A percentile compares a stretch with the other conserved stretches of the same genome.
Evolutionary conservation across 1,140 invertebrate genomes (phyloP).

Genomic region (Manduca sexta): DNA sequence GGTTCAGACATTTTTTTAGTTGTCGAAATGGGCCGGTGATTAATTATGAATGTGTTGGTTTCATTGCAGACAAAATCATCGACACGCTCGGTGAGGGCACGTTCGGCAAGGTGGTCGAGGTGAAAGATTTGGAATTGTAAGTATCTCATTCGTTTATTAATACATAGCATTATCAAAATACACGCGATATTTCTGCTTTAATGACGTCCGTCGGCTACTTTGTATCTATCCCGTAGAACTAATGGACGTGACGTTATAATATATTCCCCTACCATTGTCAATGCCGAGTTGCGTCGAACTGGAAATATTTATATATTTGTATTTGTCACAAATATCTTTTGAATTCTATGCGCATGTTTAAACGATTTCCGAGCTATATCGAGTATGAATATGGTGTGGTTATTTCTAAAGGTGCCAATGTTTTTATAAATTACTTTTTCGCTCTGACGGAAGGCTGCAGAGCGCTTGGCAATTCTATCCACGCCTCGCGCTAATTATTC

Average conservation of each 20-base stretch:
- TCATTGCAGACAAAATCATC: conserved; percentile 98
- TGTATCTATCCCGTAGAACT: conserved; percentile 13
- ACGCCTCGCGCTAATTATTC: conserved; percentile 38
- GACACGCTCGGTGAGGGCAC: conserved; percentile 99
- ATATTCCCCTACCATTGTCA: neutral
- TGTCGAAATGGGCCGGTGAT: conserved; percentile 18
- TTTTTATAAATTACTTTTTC: conserved; percentile 6
- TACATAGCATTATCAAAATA: neutral
- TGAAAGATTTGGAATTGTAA: conserved; percentile 96
- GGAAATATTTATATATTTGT: neutral
- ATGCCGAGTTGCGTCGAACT: neutral
- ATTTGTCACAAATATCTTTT: neutral
- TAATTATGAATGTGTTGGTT: conserved; percentile 69
- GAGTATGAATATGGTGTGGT: neutral
- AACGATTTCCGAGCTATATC: neutral
- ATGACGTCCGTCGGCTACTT: too few species aligned
- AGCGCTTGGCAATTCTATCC: conserved; percentile 35
- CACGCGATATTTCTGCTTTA: too few species aligned
- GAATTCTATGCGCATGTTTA: too few species aligned
- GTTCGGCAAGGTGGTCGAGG: conserved; percentile 99
- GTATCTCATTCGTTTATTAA: conserved; percentile 46
- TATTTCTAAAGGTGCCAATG: neutral
- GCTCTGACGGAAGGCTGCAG: conserved; percentile 27
- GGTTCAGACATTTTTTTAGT: conserved; percentile 18
- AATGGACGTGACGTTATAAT: conserved; percentile 18